Conservation (phyloP, 92 coral and sea anemone genomes). For the Paragorgia papillata region DNA sequence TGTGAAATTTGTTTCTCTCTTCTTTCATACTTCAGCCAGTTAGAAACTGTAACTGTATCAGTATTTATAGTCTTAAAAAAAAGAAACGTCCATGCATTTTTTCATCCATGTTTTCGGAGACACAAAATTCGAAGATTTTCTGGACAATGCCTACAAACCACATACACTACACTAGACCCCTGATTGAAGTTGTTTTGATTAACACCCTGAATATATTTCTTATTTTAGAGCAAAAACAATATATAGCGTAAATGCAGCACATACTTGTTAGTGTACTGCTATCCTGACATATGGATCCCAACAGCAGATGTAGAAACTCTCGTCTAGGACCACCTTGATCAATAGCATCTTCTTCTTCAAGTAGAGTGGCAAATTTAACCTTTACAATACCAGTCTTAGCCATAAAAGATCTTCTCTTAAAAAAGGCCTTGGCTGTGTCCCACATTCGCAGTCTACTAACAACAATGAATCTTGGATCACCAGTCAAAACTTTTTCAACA, state of each 20-base stretch:
- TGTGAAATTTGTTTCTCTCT: too few relatives aligned
- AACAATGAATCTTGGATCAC: constrained; percentile 41
- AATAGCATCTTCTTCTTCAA: constrained; percentile 58
- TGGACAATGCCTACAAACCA: too few relatives aligned
- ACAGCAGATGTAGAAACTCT: constrained; percentile 57
- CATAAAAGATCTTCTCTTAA: constrained; percentile 49
- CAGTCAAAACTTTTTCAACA: constrained; percentile 48
- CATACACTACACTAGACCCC: too few relatives aligned
- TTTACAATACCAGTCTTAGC: constrained; percentile 30
- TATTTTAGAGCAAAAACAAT: not conserved
- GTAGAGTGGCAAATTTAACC: constrained; percentile 50
- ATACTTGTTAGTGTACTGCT: constrained; percentile 59
- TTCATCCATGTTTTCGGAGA: too few relatives aligned
- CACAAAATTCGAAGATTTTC: too few relatives aligned
- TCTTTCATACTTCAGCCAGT: too few relatives aligned
- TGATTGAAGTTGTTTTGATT: too few relatives aligned
- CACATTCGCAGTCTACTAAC: constrained; percentile 53
- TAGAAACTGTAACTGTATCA: too few relatives aligned
- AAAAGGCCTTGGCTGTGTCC: constrained; percentile 44
- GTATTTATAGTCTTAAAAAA: too few relatives aligned
- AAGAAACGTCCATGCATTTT: too few relatives aligned
- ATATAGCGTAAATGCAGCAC: too few relatives aligned
- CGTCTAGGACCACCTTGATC: constrained; percentile 61
- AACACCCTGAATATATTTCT: too few relatives aligned
- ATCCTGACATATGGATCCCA: constrained; percentile 59